Conservation (phyloP, 1,140 invertebrate species). For the Platorchestia sp. region DNA sequence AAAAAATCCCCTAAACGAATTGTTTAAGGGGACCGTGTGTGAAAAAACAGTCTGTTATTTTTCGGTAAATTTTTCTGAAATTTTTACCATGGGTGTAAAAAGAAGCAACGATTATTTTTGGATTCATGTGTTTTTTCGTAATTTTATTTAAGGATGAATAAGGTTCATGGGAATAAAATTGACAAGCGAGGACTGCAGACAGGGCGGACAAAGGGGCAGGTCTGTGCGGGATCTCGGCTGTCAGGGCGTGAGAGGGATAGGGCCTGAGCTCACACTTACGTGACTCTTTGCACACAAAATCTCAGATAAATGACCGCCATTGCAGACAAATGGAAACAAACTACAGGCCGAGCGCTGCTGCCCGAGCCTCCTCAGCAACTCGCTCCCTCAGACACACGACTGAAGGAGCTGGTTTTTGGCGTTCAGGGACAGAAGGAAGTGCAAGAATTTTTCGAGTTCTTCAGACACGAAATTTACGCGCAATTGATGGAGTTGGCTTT, state of each 20-base stretch:
- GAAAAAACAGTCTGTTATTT: too few species aligned
- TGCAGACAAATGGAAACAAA: constrained; percentile 40
- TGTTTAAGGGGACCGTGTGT: too few species aligned
- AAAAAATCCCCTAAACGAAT: too few species aligned
- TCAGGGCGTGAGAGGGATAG: constrained; percentile 25
- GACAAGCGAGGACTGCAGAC: background rate
- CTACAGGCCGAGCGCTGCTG: background rate
- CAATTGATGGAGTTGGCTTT: too few species aligned
- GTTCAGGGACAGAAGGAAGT: background rate
- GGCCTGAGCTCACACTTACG: constrained; percentile 9
- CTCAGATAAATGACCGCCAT: constrained; percentile 20
- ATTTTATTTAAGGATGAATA: too few species aligned
- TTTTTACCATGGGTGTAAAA: too few species aligned
- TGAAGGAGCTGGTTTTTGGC: background rate
- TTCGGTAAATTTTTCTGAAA: too few species aligned
- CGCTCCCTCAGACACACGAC: background rate
- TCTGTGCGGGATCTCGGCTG: background rate
- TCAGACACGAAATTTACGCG: too few species aligned
- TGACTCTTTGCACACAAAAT: constrained; percentile 39
- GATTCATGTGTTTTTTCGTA: too few species aligned
- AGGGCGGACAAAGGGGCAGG: background rate
- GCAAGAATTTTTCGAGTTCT: too few species aligned
- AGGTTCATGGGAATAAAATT: too few species aligned
- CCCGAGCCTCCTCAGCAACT: background rate
- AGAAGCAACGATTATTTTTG: too few species aligned